A percentile compares a stretch with the other conserved stretches of the same genome.
Evolutionary conservation across 2,797 vertebrate genomes (phyloP).

Genomic region (Vespertilio murinus): DNA sequence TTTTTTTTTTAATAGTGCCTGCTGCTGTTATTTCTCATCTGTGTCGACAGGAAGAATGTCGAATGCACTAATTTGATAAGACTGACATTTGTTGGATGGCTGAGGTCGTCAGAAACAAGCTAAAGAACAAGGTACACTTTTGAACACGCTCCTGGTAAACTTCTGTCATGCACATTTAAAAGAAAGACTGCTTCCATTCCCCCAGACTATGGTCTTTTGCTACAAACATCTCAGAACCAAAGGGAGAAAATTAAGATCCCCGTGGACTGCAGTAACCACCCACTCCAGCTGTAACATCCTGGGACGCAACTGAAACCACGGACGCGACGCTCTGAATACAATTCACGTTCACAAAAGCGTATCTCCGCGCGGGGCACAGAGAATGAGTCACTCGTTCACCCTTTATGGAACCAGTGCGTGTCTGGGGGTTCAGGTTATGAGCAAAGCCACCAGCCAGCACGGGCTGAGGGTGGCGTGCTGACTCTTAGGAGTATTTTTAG

Average conservation of each 20-base stretch:
- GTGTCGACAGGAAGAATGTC: slow-evolving; percentile 1
- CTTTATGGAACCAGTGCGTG: slow-evolving; percentile 9
- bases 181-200: slow-evolving; percentile 40
- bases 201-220: slow-evolving; percentile 42
- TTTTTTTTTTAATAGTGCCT: not conserved
- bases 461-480: slow-evolving; percentile 8
- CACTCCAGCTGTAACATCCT: slow-evolving; percentile 50
- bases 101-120: not conserved
- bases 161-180: not conserved
- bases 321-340: slow-evolving; percentile 39
- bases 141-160: slow-evolving; percentile 24
- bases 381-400: slow-evolving; percentile 35
- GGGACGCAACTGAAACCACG: slow-evolving; percentile 52
- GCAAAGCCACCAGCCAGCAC: slow-evolving; percentile 19
- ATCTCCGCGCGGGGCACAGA: slow-evolving; percentile 47
- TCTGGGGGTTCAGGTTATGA: slow-evolving; percentile 41
- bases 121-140: not conserved
- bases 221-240: slow-evolving; percentile 48
- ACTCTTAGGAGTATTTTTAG: slow-evolving; percentile 7
- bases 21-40: not conserved
- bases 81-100: not conserved
- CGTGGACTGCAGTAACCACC: slow-evolving; percentile 45
- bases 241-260: slow-evolving; percentile 56
- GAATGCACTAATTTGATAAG: not conserved
- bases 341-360: slow-evolving; percentile 55